Percentiles rank a stretch among this genome's conserved stretches.
Conservation (phyloP, 2,113 vertebrate genomes). For the Apodemus sylvaticus region DNA sequence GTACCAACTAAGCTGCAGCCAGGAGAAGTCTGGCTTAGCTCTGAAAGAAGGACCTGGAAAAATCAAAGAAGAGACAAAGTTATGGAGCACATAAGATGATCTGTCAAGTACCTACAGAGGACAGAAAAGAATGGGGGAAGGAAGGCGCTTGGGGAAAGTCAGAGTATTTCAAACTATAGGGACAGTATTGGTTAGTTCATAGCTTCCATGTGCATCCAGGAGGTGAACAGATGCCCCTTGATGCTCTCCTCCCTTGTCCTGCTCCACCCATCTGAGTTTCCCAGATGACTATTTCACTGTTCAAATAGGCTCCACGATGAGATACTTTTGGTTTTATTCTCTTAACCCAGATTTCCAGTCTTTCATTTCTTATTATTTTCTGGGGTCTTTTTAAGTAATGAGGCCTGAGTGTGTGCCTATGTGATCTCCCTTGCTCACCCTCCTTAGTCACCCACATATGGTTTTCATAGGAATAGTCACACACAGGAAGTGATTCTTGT, state of each 20-base stretch:
- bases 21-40: not conserved
- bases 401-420: not conserved
- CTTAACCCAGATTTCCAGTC: not conserved
- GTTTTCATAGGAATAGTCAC: not conserved
- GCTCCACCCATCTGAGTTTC: not conserved
- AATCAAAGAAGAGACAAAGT: not conserved
- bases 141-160: not conserved
- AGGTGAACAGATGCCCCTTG: no score
- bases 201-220: not conserved
- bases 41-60: not conserved
- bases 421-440: rapidly evolving
- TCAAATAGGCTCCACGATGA: not conserved
- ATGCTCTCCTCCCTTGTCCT: not conserved
- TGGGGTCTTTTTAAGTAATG: not conserved
- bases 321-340: not conserved
- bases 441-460: rapidly evolving
- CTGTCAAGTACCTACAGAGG: not conserved
- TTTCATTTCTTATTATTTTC: not conserved
- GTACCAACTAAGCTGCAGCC: not conserved
- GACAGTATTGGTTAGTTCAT: no score
- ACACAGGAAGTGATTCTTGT: not conserved
- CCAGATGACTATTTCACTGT: not conserved
- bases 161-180: no score
- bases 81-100: not conserved
- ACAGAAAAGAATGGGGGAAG: not conserved